Percentiles rank a stretch among this genome's conserved stretches.
Conservation (phyloP, 2,113 vertebrate genomes). For the Collichthys lucidus region DNA sequence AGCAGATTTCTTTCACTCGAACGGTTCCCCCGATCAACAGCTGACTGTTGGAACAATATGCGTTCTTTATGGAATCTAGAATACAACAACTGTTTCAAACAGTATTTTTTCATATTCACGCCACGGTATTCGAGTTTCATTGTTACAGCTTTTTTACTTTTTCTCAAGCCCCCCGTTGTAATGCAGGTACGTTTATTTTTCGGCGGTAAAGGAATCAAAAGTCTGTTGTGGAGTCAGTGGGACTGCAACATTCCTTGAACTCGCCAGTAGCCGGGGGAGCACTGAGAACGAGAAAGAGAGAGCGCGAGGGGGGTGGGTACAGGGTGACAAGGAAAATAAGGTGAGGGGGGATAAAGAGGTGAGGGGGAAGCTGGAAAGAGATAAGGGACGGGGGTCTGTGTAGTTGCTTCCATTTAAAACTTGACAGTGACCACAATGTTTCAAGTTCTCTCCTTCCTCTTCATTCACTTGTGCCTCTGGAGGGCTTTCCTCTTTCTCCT, state of each 20-base stretch:
- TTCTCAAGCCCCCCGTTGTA: constrained; percentile 68
- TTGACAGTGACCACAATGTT: constrained; percentile 86
- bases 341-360: constrained; percentile 44
- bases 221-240: constrained; percentile 81
- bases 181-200: constrained; percentile 71
- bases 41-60: constrained; percentile 75
- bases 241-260: constrained; percentile 78
- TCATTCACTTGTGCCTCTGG: constrained; percentile 94
- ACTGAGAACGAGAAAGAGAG: constrained; percentile 66
- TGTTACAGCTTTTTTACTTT: constrained; percentile 79
- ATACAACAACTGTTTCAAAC: constrained; percentile 85
- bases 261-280: constrained; percentile 69
- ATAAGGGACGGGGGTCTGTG: constrained; percentile 57
- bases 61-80: constrained; percentile 83
- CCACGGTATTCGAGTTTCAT: constrained; percentile 80
- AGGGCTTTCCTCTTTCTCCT: constrained; percentile 97
- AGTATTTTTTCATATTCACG: constrained; percentile 81
- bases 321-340: constrained; percentile 44
- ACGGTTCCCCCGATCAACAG: constrained; percentile 77
- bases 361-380: constrained; percentile 43
- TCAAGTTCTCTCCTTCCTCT: constrained; percentile 81
- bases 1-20: constrained; percentile 71
- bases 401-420: constrained; percentile 86
- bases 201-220: constrained; percentile 77
- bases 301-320: constrained; percentile 29